Evolutionary conservation across 1,140 invertebrate genomes (phyloP).

Genomic region (Reticulitermes speratus): DNA sequence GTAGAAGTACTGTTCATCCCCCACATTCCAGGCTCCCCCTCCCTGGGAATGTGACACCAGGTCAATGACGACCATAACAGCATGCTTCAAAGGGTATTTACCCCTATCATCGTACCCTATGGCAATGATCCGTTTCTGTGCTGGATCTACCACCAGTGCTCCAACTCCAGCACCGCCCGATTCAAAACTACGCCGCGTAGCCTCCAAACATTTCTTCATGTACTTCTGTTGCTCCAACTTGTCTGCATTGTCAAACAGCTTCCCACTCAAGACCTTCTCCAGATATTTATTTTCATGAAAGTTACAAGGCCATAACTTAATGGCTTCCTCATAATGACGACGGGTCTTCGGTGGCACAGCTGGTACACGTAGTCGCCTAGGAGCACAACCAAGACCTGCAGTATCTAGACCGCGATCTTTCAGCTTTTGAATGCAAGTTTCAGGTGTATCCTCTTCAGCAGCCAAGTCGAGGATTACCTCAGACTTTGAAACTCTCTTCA

Average conservation of each 20-base stretch:
- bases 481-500: conserved; percentile 69
- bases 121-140: conserved; percentile 59
- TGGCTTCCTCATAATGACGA: conserved; percentile 63
- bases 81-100: conserved; percentile 77
- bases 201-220: conserved; percentile 61
- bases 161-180: conserved; percentile 47
- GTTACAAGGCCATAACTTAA: conserved; percentile 76
- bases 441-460: conserved; percentile 25
- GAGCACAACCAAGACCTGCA: conserved; percentile 51
- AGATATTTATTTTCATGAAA: conserved; percentile 68
- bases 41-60: conserved; percentile 78
- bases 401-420: conserved; percentile 50
- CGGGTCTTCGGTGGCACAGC: conserved; percentile 59
- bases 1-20: neutral
- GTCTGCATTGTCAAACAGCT: conserved; percentile 62
- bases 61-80: conserved; percentile 82
- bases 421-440: neutral
- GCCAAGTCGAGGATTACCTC: conserved; percentile 54
- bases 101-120: conserved; percentile 60
- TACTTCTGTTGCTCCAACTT: conserved; percentile 57
- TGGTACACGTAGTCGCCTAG: conserved; percentile 61
- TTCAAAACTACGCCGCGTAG: conserved; percentile 32
- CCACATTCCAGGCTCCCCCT: conserved; percentile 68
- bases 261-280: conserved; percentile 62
- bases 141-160: conserved; percentile 70